phyloP scores from a whole-genome alignment of 2,113 vertebrate genomes.

The Onychostoma macrolepis region DNA sequence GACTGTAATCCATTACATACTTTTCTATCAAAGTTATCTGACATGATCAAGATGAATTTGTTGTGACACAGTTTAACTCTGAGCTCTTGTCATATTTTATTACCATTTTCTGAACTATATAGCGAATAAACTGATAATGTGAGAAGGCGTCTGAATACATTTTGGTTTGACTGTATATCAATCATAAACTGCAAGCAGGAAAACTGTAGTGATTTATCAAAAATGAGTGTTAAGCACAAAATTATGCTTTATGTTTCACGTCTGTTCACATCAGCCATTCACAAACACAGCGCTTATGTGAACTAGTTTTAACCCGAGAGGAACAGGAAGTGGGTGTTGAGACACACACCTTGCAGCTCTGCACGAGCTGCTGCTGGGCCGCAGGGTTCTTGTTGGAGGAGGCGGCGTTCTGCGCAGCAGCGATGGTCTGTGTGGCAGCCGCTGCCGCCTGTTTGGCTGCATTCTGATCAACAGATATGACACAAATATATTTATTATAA shows the following conservation, averaged over 20 bases:
- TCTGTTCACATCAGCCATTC: not conserved
- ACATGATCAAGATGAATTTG: too few relatives aligned
- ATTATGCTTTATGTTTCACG: not conserved
- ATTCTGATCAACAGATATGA: conserved; percentile 74
- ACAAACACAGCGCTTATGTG: not conserved
- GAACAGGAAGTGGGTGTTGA: not conserved
- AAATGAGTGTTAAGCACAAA: not conserved
- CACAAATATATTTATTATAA: not conserved
- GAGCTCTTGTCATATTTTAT: too few relatives aligned
- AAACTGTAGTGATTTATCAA: not conserved
- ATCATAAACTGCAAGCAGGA: not conserved
- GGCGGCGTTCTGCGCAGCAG: conserved; percentile 88
- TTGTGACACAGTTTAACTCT: too few relatives aligned
- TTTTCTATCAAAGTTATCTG: too few relatives aligned
- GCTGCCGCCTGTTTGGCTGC: conserved; percentile 93
- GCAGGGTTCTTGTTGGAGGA: conserved; percentile 90
- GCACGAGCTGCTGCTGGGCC: conserved; percentile 89
- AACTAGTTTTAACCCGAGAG: conserved; percentile 13
- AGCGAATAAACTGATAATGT: too few relatives aligned
- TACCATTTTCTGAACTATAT: too few relatives aligned
- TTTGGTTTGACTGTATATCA: not conserved
- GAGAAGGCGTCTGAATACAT: too few relatives aligned
- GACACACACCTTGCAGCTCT: conserved; percentile 93
- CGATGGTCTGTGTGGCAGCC: conserved; percentile 93
- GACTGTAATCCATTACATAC: too few relatives aligned